Base-by-base conservation (phyloP, 2,113 vertebrate species). In the Aythya baeri region DNA sequence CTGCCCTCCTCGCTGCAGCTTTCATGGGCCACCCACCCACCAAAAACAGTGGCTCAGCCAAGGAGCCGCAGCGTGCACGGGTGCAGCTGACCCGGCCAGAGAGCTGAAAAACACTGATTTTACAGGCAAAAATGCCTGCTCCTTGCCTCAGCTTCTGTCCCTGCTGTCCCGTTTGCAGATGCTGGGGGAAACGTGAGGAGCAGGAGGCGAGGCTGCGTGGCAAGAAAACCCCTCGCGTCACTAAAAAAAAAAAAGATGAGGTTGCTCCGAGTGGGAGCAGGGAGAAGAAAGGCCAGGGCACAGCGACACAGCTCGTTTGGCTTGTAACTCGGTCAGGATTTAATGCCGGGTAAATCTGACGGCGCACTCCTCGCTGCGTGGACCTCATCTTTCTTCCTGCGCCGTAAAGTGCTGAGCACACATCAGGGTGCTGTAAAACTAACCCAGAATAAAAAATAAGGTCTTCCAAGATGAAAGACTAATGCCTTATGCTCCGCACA, bases 351-450 rank as follows among this genome's bases (percentile, higher is more conserved):
- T 85, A 73, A 91, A 87, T 32, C 34, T 9, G 31, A 58, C 41
- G 13, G 43, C 23, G 15, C 15, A 46, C 25, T 7, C 49, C 49
- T 36, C 25, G 52, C 86, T 9, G 21, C 82, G 49, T 13, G 73
- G 86, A 88, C 90, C 86, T 93, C 88, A 58, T 92, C 94, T 83
- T 90, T 83, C 68, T 75, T 57, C 66, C 88, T 1, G 3, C 58
- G 10, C 68, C 0, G 3, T 82, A 34, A 90, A 94, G 86, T n/a
- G 58, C 88, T 84, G 83, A 96, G 94, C 83, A 84, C 80, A 72
- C 76, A 83, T 88, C 52, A 57, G 95, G 86, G 96, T 74, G 72
- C 88, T 86, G 73, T 88, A 93, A 96, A 91, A 67, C 88, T 88
- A 91, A 86, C 88, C 78, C 52, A 16, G 75, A 81, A 82, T 82